phyloP scores from a whole-genome alignment of 2,797 vertebrate genomes.

The Cossypha caffra region DNA sequence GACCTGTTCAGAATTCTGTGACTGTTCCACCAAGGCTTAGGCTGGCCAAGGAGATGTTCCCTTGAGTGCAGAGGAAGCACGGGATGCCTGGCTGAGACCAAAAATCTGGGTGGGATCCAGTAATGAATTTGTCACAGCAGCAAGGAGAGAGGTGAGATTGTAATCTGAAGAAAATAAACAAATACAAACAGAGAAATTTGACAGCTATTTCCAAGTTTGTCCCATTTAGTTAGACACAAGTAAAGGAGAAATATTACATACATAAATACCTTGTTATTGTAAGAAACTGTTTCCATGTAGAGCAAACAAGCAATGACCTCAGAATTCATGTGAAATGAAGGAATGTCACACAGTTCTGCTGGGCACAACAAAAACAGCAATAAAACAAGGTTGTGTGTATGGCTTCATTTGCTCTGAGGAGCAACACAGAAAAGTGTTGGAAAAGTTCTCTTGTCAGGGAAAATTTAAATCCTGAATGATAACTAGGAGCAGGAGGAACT shows the following conservation, averaged over 20 bases:
- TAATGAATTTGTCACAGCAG: neutral
- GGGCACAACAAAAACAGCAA: rapidly evolving
- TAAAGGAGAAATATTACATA: neutral
- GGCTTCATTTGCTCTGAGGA: neutral
- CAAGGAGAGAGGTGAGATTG: neutral
- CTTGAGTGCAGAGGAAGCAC: rapidly evolving
- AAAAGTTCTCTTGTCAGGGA: neutral
- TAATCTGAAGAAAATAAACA: neutral
- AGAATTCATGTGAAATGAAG: neutral
- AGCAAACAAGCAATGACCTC: neutral
- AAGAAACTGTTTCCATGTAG: neutral
- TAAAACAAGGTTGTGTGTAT: neutral
- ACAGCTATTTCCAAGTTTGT: neutral
- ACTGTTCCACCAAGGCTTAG: neutral
- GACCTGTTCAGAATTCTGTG: neutral
- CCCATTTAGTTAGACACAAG: neutral
- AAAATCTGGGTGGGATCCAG: neutral
- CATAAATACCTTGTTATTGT: neutral
- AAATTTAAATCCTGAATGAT: neutral
- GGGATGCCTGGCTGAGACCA: rapidly evolving
- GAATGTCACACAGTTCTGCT: neutral
- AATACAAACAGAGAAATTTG: neutral
- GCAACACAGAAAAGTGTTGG: neutral
- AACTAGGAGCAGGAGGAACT: neutral
- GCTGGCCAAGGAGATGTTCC: neutral